These are phyloP conservation scores for Agelastica alni DNA, from an alignment of 2,888 invertebrate species.

Conservation along the genomic window DNA sequence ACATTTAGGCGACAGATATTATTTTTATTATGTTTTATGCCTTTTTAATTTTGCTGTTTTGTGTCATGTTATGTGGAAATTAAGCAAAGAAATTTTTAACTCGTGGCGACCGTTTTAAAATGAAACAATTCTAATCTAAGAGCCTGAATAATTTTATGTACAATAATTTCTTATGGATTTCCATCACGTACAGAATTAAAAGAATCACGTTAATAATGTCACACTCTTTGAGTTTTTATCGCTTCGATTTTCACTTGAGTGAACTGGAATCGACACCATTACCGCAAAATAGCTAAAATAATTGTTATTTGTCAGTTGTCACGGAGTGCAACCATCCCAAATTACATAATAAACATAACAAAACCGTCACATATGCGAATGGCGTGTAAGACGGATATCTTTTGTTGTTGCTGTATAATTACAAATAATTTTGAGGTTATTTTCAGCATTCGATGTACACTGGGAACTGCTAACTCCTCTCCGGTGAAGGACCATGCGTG, in stretches of 20 bases:
- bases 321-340: slow-evolving; percentile 28
- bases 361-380: slow-evolving; percentile 33
- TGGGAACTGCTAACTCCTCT: slow-evolving; percentile 30
- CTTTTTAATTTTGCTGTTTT: no score
- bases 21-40: no score
- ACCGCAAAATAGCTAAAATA: slow-evolving; percentile 22
- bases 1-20: no score
- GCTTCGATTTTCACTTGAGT: slow-evolving; percentile 15
- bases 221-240: not conserved
- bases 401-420: slow-evolving; percentile 34
- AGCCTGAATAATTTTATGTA: no score
- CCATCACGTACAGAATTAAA: not conserved
- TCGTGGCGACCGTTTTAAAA: no score
- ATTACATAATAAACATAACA: slow-evolving; percentile 35
- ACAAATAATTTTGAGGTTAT: slow-evolving; percentile 37
- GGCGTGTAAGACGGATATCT: slow-evolving; percentile 36
- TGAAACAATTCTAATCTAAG: no score
- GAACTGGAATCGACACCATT: slow-evolving; percentile 18
- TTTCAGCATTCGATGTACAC: slow-evolving; percentile 27
- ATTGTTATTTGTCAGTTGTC: slow-evolving; percentile 33
- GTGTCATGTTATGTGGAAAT: no score
- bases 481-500: slow-evolving; percentile 28
- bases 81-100: no score
- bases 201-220: slow-evolving; percentile 5
- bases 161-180: no score